Percentiles rank a stretch among this genome's conserved stretches.
phyloP scores from a whole-genome alignment of 1,140 invertebrate genomes.

The Brachystomella parvula region DNA sequence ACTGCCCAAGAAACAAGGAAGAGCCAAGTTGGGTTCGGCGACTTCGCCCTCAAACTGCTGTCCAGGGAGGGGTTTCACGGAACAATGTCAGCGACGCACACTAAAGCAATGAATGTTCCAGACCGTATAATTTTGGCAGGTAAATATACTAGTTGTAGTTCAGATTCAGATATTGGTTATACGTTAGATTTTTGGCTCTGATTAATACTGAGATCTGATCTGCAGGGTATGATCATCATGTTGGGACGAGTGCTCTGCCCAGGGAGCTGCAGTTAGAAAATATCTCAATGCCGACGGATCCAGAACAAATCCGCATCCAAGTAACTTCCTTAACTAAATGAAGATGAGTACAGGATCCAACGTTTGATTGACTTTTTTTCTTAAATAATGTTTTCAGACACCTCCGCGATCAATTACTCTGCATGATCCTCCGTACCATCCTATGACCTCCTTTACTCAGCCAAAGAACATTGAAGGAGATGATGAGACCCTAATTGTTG shows the following conservation, averaged over 20 bases:
- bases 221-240: slow-evolving; percentile 66
- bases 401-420: slow-evolving; percentile 40
- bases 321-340: slow-evolving; percentile 39
- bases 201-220: neutral
- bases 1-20: too few relatives aligned
- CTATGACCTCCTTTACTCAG: slow-evolving; percentile 12
- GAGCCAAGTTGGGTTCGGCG: too few relatives aligned
- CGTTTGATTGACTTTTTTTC: slow-evolving; percentile 8
- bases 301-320: slow-evolving; percentile 60
- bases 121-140: slow-evolving; percentile 76
- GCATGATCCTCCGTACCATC: slow-evolving; percentile 18
- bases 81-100: neutral
- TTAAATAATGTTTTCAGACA: slow-evolving; percentile 32
- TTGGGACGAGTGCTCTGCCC: slow-evolving; percentile 67
- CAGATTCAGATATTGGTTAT: neutral
- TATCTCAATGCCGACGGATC: slow-evolving; percentile 62
- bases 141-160: slow-evolving; percentile 37
- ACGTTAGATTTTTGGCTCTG: neutral
- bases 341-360: neutral
- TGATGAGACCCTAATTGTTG: slow-evolving; percentile 34
- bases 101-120: slow-evolving; percentile 70
- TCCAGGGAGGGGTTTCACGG: slow-evolving; percentile 22
- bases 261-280: slow-evolving; percentile 76
- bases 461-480: slow-evolving; percentile 21
- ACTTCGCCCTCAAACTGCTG: neutral